Evolutionary conservation across 2,797 vertebrate species (phyloP).

Genomic region (Schizothorax lantsangensis): DNA sequence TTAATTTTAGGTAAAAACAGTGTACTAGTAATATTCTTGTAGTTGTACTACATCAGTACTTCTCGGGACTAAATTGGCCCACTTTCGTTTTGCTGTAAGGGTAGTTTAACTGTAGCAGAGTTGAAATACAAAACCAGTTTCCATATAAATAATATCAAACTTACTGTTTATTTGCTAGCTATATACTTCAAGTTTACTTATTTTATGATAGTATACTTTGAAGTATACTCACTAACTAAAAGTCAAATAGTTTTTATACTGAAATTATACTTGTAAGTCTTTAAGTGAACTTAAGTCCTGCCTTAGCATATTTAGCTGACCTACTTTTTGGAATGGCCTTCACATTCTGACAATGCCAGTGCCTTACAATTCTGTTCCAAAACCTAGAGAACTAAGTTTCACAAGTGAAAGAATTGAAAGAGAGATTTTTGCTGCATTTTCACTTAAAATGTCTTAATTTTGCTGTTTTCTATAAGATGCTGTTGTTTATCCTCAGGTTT

Average conservation of each 20-base stretch:
- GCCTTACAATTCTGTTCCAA: background rate
- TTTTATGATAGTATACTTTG: background rate
- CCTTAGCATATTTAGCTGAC: background rate
- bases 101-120: background rate
- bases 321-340: background rate
- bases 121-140: background rate
- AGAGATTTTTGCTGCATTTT: background rate
- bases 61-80: background rate
- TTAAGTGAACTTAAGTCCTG: background rate
- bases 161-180: background rate
- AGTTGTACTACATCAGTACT: background rate
- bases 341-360: background rate
- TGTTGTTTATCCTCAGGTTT: slow-evolving; percentile 81
- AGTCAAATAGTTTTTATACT: background rate
- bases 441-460: background rate
- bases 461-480: background rate
- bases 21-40: background rate
- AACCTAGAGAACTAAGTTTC: background rate
- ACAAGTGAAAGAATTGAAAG: background rate
- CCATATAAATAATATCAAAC: background rate
- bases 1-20: background rate
- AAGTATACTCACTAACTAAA: background rate
- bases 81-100: background rate
- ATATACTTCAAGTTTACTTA: background rate
- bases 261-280: background rate